A percentile compares a stretch with the other conserved stretches of the same genome.
Evolutionary conservation across 2,113 vertebrate genomes (phyloP).

Genomic region (Prunella himalayana): DNA sequence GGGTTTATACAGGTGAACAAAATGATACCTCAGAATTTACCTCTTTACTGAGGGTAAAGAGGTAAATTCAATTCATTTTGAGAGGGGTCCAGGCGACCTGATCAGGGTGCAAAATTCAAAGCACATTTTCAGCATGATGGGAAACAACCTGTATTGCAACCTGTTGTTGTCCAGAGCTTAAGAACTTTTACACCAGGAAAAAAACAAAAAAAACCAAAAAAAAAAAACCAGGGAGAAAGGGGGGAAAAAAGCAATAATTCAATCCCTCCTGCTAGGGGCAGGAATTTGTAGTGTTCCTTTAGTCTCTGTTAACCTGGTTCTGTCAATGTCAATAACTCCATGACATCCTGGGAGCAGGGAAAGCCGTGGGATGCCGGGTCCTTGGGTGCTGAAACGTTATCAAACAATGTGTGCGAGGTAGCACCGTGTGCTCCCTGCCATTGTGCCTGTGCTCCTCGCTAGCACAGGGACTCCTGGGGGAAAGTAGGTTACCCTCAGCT

Average conservation of each 20-base stretch:
- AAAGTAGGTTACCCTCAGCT: background rate
- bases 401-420: background rate
- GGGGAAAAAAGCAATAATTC: background rate
- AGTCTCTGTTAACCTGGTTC: constrained; percentile 38
- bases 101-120: background rate
- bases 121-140: rapidly evolving
- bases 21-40: background rate
- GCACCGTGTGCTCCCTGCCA: rapidly evolving
- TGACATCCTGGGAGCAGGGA: background rate
- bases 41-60: background rate
- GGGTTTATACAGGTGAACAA: rapidly evolving
- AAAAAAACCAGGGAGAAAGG: background rate
- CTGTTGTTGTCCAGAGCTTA: background rate
- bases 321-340: constrained; percentile 13
- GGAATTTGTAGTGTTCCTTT: background rate
- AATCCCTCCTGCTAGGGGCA: background rate
- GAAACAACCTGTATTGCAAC: background rate
- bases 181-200: background rate
- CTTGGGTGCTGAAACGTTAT: background rate
- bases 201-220: background rate
- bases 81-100: background rate
- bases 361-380: background rate
- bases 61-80: background rate
- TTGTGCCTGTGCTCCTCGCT: background rate
- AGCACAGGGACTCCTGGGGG: background rate